These are phyloP conservation scores for Sesamia inferens DNA, from an alignment of 2,888 invertebrate genomes.

Conservation along the genomic window DNA sequence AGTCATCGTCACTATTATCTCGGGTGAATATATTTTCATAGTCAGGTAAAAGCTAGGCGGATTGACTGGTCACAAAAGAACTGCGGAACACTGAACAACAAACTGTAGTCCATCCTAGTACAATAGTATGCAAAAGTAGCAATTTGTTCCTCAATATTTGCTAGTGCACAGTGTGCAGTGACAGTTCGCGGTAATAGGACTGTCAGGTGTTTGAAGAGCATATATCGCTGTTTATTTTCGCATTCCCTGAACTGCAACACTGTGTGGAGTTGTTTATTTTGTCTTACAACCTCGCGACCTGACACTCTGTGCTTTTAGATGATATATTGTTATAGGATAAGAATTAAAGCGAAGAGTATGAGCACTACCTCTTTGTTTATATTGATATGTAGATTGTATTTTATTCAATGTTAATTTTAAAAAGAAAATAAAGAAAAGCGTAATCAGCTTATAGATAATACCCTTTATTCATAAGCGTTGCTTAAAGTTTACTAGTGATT, in stretches of 20 bases:
- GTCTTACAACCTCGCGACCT: conserved; percentile 51
- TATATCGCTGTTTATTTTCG: conserved; percentile 80
- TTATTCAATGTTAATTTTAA: too few relatives aligned
- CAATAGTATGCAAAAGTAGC: background rate
- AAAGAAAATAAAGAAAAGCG: too few relatives aligned
- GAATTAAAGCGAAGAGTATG: conserved; percentile 18
- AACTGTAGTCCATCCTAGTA: background rate
- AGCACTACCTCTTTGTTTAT: conserved; percentile 21
- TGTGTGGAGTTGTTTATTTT: conserved; percentile 74
- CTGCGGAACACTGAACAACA: background rate
- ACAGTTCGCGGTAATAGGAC: conserved; percentile 83
- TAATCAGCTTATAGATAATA: too few relatives aligned
- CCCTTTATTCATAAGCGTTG: too few relatives aligned
- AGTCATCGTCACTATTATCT: background rate
- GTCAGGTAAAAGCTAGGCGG: background rate
- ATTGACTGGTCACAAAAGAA: background rate
- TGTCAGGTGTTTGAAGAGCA: conserved; percentile 84
- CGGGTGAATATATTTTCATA: background rate
- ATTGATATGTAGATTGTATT: background rate
- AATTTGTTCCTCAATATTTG: conserved; percentile 47
- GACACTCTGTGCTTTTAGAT: conserved; percentile 43
- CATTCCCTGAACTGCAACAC: conserved; percentile 72
- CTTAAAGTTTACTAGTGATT: too few relatives aligned
- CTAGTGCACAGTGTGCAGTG: conserved; percentile 70
- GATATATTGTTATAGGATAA: conserved; percentile 37